These are phyloP conservation scores for Sympetrum striolatum DNA, from an alignment of 2,888 invertebrate species.

Conservation along the genomic window DNA sequence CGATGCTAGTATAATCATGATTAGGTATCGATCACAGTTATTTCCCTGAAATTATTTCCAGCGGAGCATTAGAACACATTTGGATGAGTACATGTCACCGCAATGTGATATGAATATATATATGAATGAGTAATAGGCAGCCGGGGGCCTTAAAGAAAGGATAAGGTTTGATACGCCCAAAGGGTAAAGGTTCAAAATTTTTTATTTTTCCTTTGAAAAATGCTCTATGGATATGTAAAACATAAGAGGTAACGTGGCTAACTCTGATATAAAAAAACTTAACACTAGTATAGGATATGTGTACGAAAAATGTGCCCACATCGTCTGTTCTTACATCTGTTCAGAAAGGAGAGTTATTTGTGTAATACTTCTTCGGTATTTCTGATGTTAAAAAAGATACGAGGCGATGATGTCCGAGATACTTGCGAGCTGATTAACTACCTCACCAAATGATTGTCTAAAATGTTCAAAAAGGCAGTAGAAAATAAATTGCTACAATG, in stretches of 20 bases:
- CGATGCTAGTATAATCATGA: conserved; percentile 33
- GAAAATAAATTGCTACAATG: not conserved
- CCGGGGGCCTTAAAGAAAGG: conserved; percentile 3
- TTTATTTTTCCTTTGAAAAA: not conserved
- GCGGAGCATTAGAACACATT: conserved; percentile 42
- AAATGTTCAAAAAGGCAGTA: not conserved
- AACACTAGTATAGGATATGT: not conserved
- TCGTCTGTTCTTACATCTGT: not conserved
- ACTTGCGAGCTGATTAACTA: not conserved
- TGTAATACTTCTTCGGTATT: not conserved
- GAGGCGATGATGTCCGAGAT: too few species aligned
- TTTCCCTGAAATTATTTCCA: conserved; percentile 40
- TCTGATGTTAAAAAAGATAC: not conserved
- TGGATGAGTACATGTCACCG: conserved; percentile 29
- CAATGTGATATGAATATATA: not conserved
- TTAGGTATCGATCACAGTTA: conserved; percentile 41
- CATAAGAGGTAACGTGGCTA: not conserved
- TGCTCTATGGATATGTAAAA: not conserved
- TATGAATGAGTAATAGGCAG: conserved; percentile 9
- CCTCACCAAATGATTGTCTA: not conserved
- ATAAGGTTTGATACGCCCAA: not conserved
- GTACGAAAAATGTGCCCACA: not conserved
- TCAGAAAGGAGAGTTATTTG: not conserved
- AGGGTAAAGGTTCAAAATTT: not conserved
- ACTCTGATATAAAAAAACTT: not conserved